Evolutionary conservation across 2,113 vertebrate species (phyloP).

Genomic region (Scatophagus argus): DNA sequence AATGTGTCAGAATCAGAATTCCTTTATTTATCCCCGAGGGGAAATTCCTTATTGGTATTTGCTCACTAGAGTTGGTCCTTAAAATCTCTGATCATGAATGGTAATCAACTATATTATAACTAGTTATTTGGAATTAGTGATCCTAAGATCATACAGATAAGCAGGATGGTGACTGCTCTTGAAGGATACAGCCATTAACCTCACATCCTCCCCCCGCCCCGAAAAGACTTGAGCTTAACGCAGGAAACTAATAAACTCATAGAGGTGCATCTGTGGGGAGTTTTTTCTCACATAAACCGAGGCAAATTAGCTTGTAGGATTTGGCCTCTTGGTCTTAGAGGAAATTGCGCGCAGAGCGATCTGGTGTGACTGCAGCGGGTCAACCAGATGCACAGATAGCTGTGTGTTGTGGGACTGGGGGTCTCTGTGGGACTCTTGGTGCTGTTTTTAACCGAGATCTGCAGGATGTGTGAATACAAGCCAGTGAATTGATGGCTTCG

Average conservation of each 20-base stretch:
- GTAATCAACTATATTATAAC: no score
- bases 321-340: conserved; percentile 63
- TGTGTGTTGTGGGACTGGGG: conserved; percentile 71
- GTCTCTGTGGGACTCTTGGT: conserved; percentile 62
- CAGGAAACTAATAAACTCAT: conserved; percentile 27
- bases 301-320: conserved; percentile 60
- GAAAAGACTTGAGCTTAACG: not conserved
- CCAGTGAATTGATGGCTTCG: conserved; percentile 43
- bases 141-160: not conserved
- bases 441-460: conserved; percentile 45
- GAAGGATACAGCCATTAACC: not conserved
- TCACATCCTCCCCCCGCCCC: not conserved
- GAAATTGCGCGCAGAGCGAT: conserved; percentile 64
- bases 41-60: no score
- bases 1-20: no score
- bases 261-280: conserved; percentile 24
- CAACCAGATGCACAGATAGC: conserved; percentile 57
- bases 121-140: not conserved
- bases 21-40: no score
- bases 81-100: not conserved
- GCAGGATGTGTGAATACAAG: conserved; percentile 59
- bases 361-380: conserved; percentile 37
- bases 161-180: not conserved
- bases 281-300: conserved; percentile 41
- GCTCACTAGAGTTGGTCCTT: no score